Base-by-base conservation (phyloP, 2,113 vertebrate species). In the Nestor notabilis region DNA sequence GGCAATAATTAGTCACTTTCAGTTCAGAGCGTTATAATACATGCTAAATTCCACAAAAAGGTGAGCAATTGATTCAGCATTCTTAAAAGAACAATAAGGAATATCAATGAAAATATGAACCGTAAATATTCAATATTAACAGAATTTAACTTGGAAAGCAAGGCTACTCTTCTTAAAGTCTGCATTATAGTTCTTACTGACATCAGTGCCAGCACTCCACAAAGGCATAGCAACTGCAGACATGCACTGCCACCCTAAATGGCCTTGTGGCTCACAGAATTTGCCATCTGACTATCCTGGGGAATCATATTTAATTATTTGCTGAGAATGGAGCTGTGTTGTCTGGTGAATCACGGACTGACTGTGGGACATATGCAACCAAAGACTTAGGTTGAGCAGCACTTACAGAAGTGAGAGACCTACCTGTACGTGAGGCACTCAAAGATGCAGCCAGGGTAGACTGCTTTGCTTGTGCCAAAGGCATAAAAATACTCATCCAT, bases 181-280 rank as follows among this genome's bases (percentile, higher is more conserved):
- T 88, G 10, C 9, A 13, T 47, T 43, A 12, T 23, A 49, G 5
- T 7, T 71, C 61, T 71, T 37, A 55, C 6, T 33, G 33, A 50
- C 66, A 50, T 81, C 55, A 49, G 11, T 71, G 31, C 16, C 1
- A 1, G 7, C 9, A 23, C 25, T 78, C n/a, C 60, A 7, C 31
- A 66, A 49, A 82, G 3, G 25, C n/a, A 4, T 35, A 47, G 37
- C 37, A 52, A 35, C 18, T 41, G 39, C 44, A 63, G 23, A 23
- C 14, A 16, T 17, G 16, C 18, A 35, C 9, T 49, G 11, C 43
- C 24, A 44, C 17, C 39, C 5, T 3, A 10, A 69, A 49, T 5
- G 18, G 10, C 21, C 31, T 25, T 0, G 0, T 4, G 58, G 37
- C 24, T n/a, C 17, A 61, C 3, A 12, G 31, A 8, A n/a, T 55